These are phyloP conservation scores for Drosophila athabasca DNA, from an alignment of 1,140 invertebrate species.

Conservation along the genomic window DNA sequence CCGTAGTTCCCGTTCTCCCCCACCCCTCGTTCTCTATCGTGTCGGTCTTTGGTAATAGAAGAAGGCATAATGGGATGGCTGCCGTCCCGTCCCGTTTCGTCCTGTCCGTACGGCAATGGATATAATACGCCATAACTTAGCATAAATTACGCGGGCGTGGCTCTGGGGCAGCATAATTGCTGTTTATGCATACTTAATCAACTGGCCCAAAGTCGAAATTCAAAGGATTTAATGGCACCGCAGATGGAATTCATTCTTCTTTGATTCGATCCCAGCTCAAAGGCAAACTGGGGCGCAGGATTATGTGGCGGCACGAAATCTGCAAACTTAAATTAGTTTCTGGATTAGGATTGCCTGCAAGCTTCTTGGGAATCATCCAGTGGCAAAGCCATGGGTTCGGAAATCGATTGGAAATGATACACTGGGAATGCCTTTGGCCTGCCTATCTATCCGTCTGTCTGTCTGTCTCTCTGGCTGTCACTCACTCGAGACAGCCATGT, in stretches of 20 bases:
- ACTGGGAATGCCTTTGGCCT: constrained; percentile 25
- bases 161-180: constrained; percentile 55
- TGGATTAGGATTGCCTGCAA: constrained; percentile 33
- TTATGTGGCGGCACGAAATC: constrained; percentile 30
- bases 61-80: neutral
- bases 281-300: constrained; percentile 20
- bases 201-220: constrained; percentile 38
- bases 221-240: constrained; percentile 45
- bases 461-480: constrained; percentile 25
- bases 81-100: neutral
- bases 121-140: constrained; percentile 72
- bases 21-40: neutral
- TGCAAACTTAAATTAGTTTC: constrained; percentile 44
- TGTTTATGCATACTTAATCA: constrained; percentile 71
- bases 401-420: too few species aligned
- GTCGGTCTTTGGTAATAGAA: constrained; percentile 29
- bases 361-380: too few species aligned
- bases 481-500: constrained; percentile 42
- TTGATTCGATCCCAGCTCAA: constrained; percentile 39
- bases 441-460: constrained; percentile 20
- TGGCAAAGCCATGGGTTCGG: too few species aligned
- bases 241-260: neutral
- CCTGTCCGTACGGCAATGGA: constrained; percentile 34
- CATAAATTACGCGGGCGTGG: constrained; percentile 60
- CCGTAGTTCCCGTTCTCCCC: too few species aligned